phyloP scores from a whole-genome alignment of 1,140 invertebrate species.

The Lordiphosa stackelbergi region DNA sequence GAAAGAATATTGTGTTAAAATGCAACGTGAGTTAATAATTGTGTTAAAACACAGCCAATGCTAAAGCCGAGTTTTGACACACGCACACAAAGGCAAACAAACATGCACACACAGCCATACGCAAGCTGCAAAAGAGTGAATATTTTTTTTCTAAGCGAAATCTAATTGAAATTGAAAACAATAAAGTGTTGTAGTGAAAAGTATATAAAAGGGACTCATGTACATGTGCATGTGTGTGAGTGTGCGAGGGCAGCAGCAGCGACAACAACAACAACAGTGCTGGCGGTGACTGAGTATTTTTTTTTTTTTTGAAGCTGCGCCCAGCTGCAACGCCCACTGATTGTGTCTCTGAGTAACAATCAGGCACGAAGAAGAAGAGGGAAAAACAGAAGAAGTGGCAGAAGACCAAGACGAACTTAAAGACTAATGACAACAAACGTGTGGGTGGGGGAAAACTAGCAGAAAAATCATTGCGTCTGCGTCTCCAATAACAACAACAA shows the following conservation, averaged over 20 bases:
- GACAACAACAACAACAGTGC: conserved; percentile 43
- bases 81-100: conserved; percentile 23
- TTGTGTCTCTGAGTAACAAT: conserved; percentile 18
- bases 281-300: conserved; percentile 35
- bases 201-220: conserved; percentile 26
- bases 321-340: conserved; percentile 51
- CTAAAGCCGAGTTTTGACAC: conserved; percentile 20
- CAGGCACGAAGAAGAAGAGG: conserved; percentile 8
- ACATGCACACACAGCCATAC: conserved; percentile 42
- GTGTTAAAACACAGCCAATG: conserved; percentile 1
- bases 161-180: conserved; percentile 62
- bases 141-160: conserved; percentile 50
- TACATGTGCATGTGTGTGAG: conserved; percentile 16
- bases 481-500: conserved; percentile 28
- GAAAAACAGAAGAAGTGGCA: conserved; percentile 1
- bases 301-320: conserved; percentile 35
- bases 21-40: conserved; percentile 18
- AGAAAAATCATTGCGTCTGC: conserved; percentile 61
- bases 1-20: conserved; percentile 9
- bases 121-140: conserved; percentile 45
- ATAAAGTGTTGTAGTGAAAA: conserved; percentile 39
- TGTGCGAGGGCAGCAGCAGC: conserved; percentile 33
- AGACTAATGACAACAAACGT: conserved; percentile 19
- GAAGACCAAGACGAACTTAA: conserved; percentile 8
- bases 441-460: conserved; percentile 35